Conservation (phyloP, 2,113 vertebrate genomes). For the Sceloporus tristichus region DNA sequence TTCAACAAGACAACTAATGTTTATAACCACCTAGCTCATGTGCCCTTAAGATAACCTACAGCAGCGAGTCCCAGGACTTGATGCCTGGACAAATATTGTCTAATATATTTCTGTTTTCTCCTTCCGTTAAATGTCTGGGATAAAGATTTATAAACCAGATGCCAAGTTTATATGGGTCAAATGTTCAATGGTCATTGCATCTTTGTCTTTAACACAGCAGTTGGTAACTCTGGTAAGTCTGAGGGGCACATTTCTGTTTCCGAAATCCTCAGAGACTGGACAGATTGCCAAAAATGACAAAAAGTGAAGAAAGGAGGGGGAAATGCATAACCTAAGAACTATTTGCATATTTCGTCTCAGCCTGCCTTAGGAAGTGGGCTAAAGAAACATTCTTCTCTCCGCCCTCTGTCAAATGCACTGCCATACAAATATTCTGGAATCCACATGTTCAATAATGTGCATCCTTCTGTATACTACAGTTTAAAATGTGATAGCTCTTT, state of each 20-base stretch:
- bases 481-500: too few species aligned
- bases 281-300: too few species aligned
- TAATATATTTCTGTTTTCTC: background rate
- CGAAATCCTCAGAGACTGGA: too few species aligned
- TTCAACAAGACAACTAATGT: background rate
- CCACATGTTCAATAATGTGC: too few species aligned
- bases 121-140: background rate
- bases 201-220: background rate
- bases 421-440: too few species aligned
- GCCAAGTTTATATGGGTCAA: background rate
- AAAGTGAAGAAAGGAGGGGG: too few species aligned
- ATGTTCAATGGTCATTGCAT: background rate
- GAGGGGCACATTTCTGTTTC: too few species aligned
- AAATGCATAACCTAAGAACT: too few species aligned
- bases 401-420: too few species aligned
- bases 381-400: too few species aligned
- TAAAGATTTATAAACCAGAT: background rate
- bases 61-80: background rate
- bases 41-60: background rate
- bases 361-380: background rate
- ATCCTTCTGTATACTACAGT: too few species aligned
- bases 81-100: too few species aligned
- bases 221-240: background rate
- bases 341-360: background rate
- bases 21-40: background rate